Base-by-base conservation (phyloP, 2,797 vertebrate genomes). In the Enteromius paludinosus region DNA sequence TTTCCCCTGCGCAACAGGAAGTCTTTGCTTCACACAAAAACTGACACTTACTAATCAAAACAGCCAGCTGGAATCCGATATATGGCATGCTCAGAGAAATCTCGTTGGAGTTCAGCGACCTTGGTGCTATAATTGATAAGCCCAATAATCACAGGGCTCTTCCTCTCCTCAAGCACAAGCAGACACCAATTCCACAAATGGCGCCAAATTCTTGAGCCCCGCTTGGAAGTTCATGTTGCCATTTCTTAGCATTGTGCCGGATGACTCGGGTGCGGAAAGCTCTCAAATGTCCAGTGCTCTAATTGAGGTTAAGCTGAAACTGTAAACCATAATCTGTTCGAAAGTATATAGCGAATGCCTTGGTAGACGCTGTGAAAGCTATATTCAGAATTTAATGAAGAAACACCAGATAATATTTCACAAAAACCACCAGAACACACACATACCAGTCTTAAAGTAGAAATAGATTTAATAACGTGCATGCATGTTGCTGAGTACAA, bases 271-370 rank as follows among this genome's bases (percentile, higher is more conserved):
- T 64, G 74, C 80, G 81, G 84, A 85, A 84, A 83, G 74, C 83
- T 90, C 90, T 91, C 87, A 86, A 85, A 88, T 91, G 85, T 91
- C 88, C 74, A 38, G 79, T 61, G 38, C 82, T 73, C 80, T 87
- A 85, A 86, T 86, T 89, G 90, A 91, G 88, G 89, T 87, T 87
- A 87, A 88, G 78, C 56, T 85, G 90, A 89, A 92, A 92, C 87
- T 38, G 75, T 88, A 91, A 86, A 90, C 89, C 85, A 84, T 92
- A 90, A 92, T 92, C 87, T 87, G 69, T 82, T 79, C 87, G 84
- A 86, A 88, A 85, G 85, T 87, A 76, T 84, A 84, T 20, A 77
- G 84, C 81, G 41, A 69, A 72, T 86, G 80, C 47, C 75, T 28
- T 45, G 23, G 41, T 71, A 47, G 49, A 71, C 9, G 72, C 59